Evolutionary conservation across 2,113 vertebrate species (phyloP), one percentile per base, ranked within the genome.

Genomic region (Siniperca chuatsi): DNA sequence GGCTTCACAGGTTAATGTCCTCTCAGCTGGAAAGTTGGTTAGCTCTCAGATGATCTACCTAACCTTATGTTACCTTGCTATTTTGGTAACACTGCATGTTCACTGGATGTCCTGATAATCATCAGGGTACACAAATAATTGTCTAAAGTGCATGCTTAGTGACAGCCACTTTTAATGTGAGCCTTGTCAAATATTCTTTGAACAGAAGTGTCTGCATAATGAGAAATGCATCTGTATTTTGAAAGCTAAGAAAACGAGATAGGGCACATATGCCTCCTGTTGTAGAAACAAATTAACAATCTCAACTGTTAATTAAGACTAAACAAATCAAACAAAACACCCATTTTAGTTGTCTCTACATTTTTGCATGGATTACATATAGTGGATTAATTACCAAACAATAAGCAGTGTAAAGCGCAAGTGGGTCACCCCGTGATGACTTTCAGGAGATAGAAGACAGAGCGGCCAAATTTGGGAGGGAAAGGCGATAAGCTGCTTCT

Each of bases 401-500:
- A 92, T 89, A 92, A 81, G 70, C 86, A 67, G 87, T 84, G 86
- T 90, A 89, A 91, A 91, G 92, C 91, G 92, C 89, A 92, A 93
- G 65, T 83, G 86, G 93, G 93, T 94, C 94, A 93, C 91, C 90
- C 87, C 23, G 50, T 71, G 78, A 86, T 93, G 93, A 95, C 93
- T 91, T 92, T 94, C 90, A 90, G 78, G 73, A 92, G 90, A 87
- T 87, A 87, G 82, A 91, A 94, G 90, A 92, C 92, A 85, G 86
- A 90, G 88, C 87, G 83, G 92, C 91, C 94, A 90, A 92, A 92
- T 95, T 95, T 95, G 90, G 88, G 92, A 94, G 93, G 90, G 91
- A 93, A 94, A 92, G 92, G 90, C 91, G 94, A 96, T 96, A 95
- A 95, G 95, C 95, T 94, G 93, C 94, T 94, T 94, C 92, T 95